Conservation (phyloP, 1,140 invertebrate species). For the Bombus picipes region DNA sequence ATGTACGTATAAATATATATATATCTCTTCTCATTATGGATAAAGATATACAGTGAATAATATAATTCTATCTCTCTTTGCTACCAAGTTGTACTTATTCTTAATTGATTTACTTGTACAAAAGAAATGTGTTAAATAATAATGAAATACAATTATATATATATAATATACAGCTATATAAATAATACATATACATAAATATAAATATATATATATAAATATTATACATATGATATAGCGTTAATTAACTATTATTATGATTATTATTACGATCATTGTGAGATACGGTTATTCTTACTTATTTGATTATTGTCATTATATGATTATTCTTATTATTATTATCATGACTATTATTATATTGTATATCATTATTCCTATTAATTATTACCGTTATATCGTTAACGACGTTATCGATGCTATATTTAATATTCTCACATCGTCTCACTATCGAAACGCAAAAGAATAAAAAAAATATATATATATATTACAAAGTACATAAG, state of each 20-base stretch:
- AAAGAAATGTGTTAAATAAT: slow-evolving; percentile 82
- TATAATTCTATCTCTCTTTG: slow-evolving; percentile 84
- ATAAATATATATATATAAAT: slow-evolving; percentile 50
- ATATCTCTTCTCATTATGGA: slow-evolving; percentile 79
- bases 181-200: slow-evolving; percentile 13
- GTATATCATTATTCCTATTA: slow-evolving; percentile 34
- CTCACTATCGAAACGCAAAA: slow-evolving; percentile 31
- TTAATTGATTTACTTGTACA: slow-evolving; percentile 84
- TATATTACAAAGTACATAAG: slow-evolving; percentile 8
- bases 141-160: slow-evolving; percentile 77
- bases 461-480: neutral
- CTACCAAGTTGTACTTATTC: slow-evolving; percentile 84
- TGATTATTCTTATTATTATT: slow-evolving; percentile 33
- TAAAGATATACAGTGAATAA: slow-evolving; percentile 81
- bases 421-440: slow-evolving; percentile 35
- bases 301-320: slow-evolving; percentile 35
- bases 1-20: slow-evolving; percentile 67
- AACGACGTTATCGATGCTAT: slow-evolving; percentile 27
- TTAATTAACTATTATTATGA: slow-evolving; percentile 48
- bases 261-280: slow-evolving; percentile 30
- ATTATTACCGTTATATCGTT: slow-evolving; percentile 39
- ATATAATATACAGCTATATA: slow-evolving; percentile 54
- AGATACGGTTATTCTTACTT: slow-evolving; percentile 47
- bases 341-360: slow-evolving; percentile 21
- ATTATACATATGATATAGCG: slow-evolving; percentile 39